phyloP scores from a whole-genome alignment of 2,113 vertebrate genomes.

The Talpa occidentalis region DNA sequence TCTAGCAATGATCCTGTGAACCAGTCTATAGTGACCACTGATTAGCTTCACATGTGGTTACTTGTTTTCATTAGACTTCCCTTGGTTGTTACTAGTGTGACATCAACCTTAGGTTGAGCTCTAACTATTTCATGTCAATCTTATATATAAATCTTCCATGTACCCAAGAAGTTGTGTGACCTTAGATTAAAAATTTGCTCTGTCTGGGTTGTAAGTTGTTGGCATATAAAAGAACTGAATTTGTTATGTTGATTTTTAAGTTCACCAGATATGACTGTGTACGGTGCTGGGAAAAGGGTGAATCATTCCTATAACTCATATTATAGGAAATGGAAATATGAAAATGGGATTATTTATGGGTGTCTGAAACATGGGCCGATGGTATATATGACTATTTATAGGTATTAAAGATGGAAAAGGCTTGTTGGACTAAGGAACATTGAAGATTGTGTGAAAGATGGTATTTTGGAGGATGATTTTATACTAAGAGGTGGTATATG shows the following conservation, averaged over 20 bases:
- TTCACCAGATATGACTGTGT: background rate
- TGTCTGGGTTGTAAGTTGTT: background rate
- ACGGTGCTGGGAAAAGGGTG: background rate
- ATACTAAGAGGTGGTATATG: background rate
- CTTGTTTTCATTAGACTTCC: background rate
- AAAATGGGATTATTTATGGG: background rate
- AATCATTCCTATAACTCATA: background rate
- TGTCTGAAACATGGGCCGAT: background rate
- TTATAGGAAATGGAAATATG: background rate
- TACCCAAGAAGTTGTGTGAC: background rate
- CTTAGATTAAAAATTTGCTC: background rate
- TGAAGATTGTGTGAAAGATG: background rate
- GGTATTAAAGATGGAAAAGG: background rate
- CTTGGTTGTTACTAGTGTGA: background rate
- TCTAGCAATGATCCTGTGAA: background rate
- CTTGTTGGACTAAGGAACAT: background rate
- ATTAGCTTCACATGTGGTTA: background rate
- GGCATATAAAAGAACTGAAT: background rate
- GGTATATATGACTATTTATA: background rate
- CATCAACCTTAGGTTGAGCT: background rate
- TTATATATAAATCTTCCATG: background rate
- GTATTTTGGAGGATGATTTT: conserved; percentile 23
- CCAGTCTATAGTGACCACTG: background rate
- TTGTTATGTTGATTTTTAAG: background rate
- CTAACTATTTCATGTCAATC: background rate